phyloP scores from a whole-genome alignment of 2,113 vertebrate genomes.

The Malurus alboscapulatus region DNA sequence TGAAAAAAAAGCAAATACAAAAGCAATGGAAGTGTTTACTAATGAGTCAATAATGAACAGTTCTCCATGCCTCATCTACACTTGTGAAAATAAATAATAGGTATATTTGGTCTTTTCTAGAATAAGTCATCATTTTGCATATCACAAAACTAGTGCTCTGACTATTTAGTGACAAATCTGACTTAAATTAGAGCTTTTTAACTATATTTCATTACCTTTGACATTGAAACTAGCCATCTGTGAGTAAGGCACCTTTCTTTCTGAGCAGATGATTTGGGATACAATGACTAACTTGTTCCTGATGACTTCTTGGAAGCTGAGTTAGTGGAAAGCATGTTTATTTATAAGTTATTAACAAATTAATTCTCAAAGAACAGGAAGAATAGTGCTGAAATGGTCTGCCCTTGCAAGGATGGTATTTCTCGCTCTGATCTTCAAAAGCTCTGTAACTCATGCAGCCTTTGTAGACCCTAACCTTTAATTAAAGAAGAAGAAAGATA shows the following conservation, averaged over 20 bases:
- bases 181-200: neutral
- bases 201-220: neutral
- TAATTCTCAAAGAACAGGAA: neutral
- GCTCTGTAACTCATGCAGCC: neutral
- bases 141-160: neutral
- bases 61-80: neutral
- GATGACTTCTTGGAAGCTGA: neutral
- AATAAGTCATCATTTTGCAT: neutral
- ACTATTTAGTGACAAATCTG: neutral
- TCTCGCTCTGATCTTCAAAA: neutral
- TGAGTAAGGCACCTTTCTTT: neutral
- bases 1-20: neutral
- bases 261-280: neutral
- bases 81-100: neutral
- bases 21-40: neutral
- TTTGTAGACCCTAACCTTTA: neutral
- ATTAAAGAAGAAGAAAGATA: neutral
- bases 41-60: neutral
- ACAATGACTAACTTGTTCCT: neutral
- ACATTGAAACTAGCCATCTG: neutral
- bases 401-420: neutral
- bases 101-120: neutral
- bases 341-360: neutral
- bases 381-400: neutral
- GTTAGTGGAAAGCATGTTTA: neutral